Evolutionary conservation across 37 sponge, comb jelly and placozoan species (phyloP).

Genomic region (Crambe crambe): DNA sequence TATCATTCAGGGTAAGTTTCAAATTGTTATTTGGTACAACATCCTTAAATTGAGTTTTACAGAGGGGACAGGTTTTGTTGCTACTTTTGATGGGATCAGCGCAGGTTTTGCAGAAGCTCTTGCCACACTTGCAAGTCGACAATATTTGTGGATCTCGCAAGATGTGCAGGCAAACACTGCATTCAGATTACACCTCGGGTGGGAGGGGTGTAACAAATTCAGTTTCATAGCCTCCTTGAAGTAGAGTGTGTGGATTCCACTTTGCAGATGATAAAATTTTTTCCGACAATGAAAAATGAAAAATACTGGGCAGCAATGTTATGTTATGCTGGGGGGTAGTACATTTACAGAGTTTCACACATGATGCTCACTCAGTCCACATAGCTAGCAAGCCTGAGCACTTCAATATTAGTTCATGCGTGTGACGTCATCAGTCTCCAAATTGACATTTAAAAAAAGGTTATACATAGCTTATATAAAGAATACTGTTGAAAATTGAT

Average conservation of each 20-base stretch:
- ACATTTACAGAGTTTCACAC: too few relatives aligned
- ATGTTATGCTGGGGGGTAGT: too few relatives aligned
- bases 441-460: too few relatives aligned
- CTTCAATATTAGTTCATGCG: too few relatives aligned
- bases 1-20: neutral
- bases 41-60: slow-evolving; percentile 5
- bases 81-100: slow-evolving; percentile 5
- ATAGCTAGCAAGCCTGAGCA: too few relatives aligned
- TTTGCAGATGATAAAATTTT: neutral
- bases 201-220: slow-evolving; percentile 19
- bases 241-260: neutral
- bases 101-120: slow-evolving; percentile 33
- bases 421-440: too few relatives aligned
- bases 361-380: too few relatives aligned
- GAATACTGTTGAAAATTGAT: too few relatives aligned
- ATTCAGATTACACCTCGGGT: slow-evolving; percentile 5
- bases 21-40: slow-evolving; percentile 5
- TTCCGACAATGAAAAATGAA: neutral
- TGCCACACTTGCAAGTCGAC: slow-evolving; percentile 25
- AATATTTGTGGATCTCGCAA: slow-evolving; percentile 20
- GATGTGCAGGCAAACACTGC: slow-evolving; percentile 22
- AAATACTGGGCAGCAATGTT: too few relatives aligned
- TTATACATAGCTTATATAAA: too few relatives aligned
- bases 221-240: slow-evolving; percentile 14
- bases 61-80: slow-evolving; percentile 17